phyloP scores from a whole-genome alignment of 2,113 vertebrate genomes.

The Grus americana region DNA sequence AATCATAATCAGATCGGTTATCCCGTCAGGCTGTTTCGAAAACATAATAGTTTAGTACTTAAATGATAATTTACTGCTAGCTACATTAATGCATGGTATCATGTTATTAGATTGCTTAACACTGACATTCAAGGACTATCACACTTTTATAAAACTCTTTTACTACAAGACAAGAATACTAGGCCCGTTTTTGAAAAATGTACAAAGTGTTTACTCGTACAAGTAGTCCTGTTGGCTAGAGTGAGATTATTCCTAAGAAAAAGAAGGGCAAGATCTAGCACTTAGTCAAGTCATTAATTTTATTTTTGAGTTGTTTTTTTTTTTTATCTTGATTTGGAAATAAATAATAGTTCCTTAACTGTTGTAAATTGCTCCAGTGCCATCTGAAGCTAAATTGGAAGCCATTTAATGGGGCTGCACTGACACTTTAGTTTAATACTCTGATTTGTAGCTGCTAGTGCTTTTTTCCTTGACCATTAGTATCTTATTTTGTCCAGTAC shows the following conservation, averaged over 20 bases:
- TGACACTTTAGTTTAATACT: neutral
- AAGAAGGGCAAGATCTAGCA: neutral
- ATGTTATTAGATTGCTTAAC: neutral
- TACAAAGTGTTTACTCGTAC: neutral
- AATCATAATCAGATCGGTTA: neutral
- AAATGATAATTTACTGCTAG: neutral
- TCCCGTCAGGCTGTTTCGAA: neutral
- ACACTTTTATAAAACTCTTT: neutral
- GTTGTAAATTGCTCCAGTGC: neutral
- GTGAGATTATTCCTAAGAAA: neutral
- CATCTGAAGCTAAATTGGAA: neutral
- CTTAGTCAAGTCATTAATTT: neutral
- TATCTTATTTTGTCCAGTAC: neutral
- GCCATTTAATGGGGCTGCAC: neutral
- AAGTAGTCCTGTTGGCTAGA: neutral
- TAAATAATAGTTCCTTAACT: neutral
- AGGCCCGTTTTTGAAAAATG: neutral
- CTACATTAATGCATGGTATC: neutral
- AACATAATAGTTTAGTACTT: neutral
- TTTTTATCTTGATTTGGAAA: neutral
- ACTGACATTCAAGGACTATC: neutral
- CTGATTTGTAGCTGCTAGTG: neutral
- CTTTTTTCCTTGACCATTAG: neutral
- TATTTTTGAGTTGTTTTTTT: neutral
- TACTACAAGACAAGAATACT: neutral